These are phyloP conservation scores for Micronycteris hirsuta DNA, from an alignment of 2,113 vertebrate genomes.

Conservation along the genomic window DNA sequence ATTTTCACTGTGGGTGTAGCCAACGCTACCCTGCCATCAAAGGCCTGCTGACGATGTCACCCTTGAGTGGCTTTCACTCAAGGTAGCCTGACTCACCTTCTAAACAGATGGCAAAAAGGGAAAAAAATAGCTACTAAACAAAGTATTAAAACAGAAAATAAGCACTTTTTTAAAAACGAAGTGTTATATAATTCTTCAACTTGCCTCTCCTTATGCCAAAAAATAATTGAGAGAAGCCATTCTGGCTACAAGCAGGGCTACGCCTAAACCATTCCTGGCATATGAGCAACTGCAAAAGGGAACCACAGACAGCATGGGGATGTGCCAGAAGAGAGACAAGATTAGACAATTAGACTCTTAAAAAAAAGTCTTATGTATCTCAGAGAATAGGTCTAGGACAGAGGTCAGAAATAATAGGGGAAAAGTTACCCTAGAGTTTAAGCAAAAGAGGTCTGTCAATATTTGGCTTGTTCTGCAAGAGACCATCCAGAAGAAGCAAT, in stretches of 20 bases:
- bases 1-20: neutral
- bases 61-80: neutral
- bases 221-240: neutral
- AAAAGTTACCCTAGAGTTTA: constrained; percentile 60
- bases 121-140: neutral
- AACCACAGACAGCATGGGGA: neutral
- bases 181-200: neutral
- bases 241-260: neutral
- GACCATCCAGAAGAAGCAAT: constrained; percentile 61
- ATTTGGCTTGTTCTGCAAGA: constrained; percentile 60
- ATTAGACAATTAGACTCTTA: constrained; percentile 18
- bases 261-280: neutral
- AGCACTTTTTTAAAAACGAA: neutral
- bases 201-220: neutral
- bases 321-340: constrained; percentile 28
- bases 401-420: constrained; percentile 61
- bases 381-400: constrained; percentile 1
- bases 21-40: neutral
- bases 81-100: neutral
- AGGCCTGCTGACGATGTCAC: neutral
- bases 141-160: neutral
- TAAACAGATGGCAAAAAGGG: neutral
- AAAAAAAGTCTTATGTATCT: constrained; percentile 14
- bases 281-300: neutral
- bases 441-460: constrained; percentile 65